These are phyloP conservation scores for Celastrina argiolus DNA, from an alignment of 2,888 invertebrate genomes.

Conservation along the genomic window DNA sequence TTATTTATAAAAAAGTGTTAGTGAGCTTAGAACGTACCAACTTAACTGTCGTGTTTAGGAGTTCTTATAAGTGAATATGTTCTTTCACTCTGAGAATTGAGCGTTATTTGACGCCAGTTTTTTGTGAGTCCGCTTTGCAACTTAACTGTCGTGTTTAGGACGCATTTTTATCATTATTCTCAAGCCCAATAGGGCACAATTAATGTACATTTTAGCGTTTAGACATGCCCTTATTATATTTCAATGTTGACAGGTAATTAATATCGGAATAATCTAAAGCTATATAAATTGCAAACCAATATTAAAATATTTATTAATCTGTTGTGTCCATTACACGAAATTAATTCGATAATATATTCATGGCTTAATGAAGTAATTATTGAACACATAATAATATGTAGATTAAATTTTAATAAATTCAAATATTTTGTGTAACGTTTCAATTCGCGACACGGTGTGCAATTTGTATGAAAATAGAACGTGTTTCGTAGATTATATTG, in stretches of 20 bases:
- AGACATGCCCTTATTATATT: neutral
- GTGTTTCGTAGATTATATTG: neutral
- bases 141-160: too few relatives aligned
- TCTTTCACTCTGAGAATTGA: too few relatives aligned
- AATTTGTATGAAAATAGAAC: neutral
- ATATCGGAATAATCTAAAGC: neutral
- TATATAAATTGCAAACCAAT: neutral
- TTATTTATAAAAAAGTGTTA: too few relatives aligned
- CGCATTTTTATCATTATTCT: too few relatives aligned
- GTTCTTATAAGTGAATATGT: too few relatives aligned
- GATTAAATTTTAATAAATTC: slow-evolving; percentile 1
- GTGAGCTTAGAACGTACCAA: too few relatives aligned
- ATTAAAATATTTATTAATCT: neutral
- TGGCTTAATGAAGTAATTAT: slow-evolving; percentile 4
- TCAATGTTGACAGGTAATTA: too few relatives aligned
- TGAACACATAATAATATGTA: neutral
- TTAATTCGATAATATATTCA: neutral
- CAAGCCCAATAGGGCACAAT: too few relatives aligned
- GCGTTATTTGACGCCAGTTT: too few relatives aligned
- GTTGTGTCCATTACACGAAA: neutral
- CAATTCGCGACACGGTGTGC: neutral
- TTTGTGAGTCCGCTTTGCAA: too few relatives aligned
- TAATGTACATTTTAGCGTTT: too few relatives aligned
- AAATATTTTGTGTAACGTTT: neutral
- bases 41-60: too few relatives aligned